Evolutionary conservation across 2,797 vertebrate genomes (phyloP), one percentile per base, ranked within the genome.

Genomic region (Poecile montanus): DNA sequence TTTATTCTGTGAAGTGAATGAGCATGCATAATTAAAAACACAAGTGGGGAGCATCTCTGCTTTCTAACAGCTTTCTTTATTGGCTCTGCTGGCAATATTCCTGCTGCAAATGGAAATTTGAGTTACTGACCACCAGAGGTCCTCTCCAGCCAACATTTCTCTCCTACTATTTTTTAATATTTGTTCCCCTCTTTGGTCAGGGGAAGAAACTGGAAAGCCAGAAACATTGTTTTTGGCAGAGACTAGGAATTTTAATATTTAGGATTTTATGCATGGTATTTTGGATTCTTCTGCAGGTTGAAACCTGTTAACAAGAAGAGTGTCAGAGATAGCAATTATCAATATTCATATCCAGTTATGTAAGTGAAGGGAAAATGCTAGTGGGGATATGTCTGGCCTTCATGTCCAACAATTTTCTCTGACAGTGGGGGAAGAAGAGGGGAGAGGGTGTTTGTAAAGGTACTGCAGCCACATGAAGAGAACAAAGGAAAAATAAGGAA

Each of bases 121-220:
- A 71, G 50, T 36, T 42, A 38, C 44, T 86, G 80, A 91, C 93
- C 96, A 94, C 62, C 70, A 96, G 96, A 94, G 94, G 95, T 90
- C 94, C 85, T 78, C 81, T 91, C 29, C 53, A 86, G 80, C 15
- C 77, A 78, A 73, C 47, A 62, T 53, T 95, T 88, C 45, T 36
- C 66, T 75, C 2, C 45, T 71, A 10, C 27, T 45, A 0, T 40
- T 45, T 40, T 30, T 40, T 11, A 34, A 14, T 58, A 2, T 62
- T 75, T 60, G 5, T 53, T 89, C 19, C 25, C n/a, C 21, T 80
- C 27, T 85, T 85, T 63, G 6, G 66, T 53, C n/a, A 53, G 42
- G 23, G 15, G 25, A 77, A 89, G n/a, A 56, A 72, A 56, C 8
- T 22, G 10, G 36, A 26, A 79, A 85, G 32, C 10, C 16, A 47